phyloP scores from a whole-genome alignment of 2,888 invertebrate genomes.

The Microplitis deprimator region DNA sequence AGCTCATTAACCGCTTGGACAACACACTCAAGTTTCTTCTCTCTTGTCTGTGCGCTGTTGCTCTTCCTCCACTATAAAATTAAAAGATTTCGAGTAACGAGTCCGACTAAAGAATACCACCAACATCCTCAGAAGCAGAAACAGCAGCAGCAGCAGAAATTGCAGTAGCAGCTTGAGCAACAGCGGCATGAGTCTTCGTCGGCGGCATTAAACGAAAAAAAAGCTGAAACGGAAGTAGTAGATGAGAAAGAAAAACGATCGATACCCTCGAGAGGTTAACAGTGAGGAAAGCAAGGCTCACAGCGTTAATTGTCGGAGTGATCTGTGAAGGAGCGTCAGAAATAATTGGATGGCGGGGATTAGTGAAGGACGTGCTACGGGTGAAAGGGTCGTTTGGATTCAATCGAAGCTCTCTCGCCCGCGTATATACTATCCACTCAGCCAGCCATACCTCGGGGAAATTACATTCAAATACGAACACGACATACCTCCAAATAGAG shows the following conservation, averaged over 20 bases:
- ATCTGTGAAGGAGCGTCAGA: constrained; percentile 56
- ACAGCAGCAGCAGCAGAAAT: neutral
- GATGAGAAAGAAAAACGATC: constrained; percentile 42
- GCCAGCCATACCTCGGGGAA: constrained; percentile 45
- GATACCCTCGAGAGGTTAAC: constrained; percentile 46
- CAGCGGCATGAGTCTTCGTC: neutral
- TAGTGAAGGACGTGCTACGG: constrained; percentile 51
- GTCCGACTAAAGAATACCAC: neutral
- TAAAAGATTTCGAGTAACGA: constrained; percentile 32
- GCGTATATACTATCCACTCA: constrained; percentile 7
- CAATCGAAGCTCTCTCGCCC: constrained; percentile 43
- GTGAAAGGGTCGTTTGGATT: constrained; percentile 44
- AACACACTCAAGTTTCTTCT: constrained; percentile 16
- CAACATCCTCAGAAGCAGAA: neutral
- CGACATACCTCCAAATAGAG: constrained; percentile 25
- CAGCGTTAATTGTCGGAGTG: constrained; percentile 60
- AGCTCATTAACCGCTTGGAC: constrained; percentile 27
- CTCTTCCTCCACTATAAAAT: constrained; percentile 26
- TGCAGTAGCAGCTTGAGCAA: neutral
- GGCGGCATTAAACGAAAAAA: constrained; percentile 25
- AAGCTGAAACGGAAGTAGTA: neutral
- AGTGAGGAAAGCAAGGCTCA: constrained; percentile 48
- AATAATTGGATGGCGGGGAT: constrained; percentile 64
- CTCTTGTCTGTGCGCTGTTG: constrained; percentile 5
- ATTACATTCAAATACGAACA: constrained; percentile 48